A percentile compares a stretch with the other conserved stretches of the same genome.
Conservation (phyloP, 2,888 invertebrate genomes). For the Mythimna albipuncta region DNA sequence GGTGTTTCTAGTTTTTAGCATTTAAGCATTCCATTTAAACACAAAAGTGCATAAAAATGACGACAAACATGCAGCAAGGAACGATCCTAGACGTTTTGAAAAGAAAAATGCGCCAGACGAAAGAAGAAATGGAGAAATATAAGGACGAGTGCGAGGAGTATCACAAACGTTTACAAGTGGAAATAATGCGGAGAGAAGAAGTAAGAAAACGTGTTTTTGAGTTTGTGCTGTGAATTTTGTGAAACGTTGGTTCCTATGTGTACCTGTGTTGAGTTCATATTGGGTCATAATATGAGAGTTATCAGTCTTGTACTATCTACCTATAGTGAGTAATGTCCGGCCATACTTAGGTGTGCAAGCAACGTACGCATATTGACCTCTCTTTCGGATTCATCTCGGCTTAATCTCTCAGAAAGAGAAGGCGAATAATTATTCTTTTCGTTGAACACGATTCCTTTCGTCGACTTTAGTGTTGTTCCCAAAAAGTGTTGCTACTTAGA, state of each 20-base stretch:
- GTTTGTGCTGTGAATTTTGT: conserved; percentile 82
- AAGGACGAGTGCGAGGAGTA: conserved; percentile 99
- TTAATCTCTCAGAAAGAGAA: conserved; percentile 80
- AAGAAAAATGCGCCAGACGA: conserved; percentile 99
- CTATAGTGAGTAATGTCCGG: conserved; percentile 91
- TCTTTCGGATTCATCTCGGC: conserved; percentile 83
- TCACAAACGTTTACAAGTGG: conserved; percentile 98
- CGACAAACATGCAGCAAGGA: conserved; percentile 97
- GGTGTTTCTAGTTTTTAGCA: conserved; percentile 88
- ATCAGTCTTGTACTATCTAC: conserved; percentile 87
- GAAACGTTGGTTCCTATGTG: conserved; percentile 73
- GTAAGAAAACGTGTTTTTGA: conserved; percentile 93
- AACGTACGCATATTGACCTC: conserved; percentile 90
- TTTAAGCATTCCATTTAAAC: conserved; percentile 81
- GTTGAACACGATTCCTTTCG: conserved; percentile 76
- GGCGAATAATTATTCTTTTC: conserved; percentile 81
- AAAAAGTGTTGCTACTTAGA: conserved; percentile 71
- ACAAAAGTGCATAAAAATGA: conserved; percentile 92
- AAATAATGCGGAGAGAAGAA: conserved; percentile 99
- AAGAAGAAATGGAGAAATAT: conserved; percentile 99
- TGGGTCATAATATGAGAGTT: conserved; percentile 78
- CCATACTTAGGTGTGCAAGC: conserved; percentile 90
- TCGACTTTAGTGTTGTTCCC: conserved; percentile 75
- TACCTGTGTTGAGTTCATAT: conserved; percentile 74
- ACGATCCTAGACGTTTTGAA: conserved; percentile 99